These are phyloP conservation scores for Drosophila lowei DNA, from an alignment of 1,140 invertebrate genomes.

Conservation along the genomic window DNA sequence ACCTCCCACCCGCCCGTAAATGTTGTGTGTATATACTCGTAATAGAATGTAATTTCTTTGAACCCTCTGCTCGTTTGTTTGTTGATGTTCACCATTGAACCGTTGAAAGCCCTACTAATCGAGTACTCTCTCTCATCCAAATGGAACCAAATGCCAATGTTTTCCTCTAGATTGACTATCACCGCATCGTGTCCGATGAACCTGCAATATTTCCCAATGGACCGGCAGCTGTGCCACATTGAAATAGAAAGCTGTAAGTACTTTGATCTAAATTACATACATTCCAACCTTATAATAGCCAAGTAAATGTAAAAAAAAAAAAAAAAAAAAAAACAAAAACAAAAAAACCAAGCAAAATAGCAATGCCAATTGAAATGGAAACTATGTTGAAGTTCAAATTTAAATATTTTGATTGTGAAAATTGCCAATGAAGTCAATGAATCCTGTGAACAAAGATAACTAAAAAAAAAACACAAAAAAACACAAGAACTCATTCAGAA, in stretches of 20 bases:
- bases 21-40: conserved; percentile 43
- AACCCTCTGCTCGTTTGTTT: conserved; percentile 59
- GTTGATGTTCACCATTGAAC: conserved; percentile 30
- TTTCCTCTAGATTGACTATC: conserved; percentile 92
- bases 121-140: conserved; percentile 31
- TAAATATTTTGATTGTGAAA: conserved; percentile 20
- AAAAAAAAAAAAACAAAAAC: conserved; percentile 11
- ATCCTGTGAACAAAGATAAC: conserved; percentile 39
- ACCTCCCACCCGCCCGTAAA: conserved; percentile 22
- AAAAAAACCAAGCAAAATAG: not conserved
- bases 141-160: conserved; percentile 23
- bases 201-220: conserved; percentile 98
- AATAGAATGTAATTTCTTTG: conserved; percentile 38
- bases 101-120: conserved; percentile 44
- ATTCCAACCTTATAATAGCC: conserved; percentile 6
- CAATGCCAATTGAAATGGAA: conserved; percentile 17
- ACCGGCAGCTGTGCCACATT: conserved; percentile 97
- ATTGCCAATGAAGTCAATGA: conserved; percentile 39
- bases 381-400: conserved; percentile 9
- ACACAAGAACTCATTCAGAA: conserved; percentile 73
- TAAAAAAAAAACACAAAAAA: conserved; percentile 18
- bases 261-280: conserved; percentile 57
- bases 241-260: conserved; percentile 99
- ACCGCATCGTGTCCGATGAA: conserved; percentile 99
- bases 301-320: conserved; percentile 11